Evolutionary conservation across 2,797 vertebrate genomes (phyloP).

Genomic region (Falco peregrinus): DNA sequence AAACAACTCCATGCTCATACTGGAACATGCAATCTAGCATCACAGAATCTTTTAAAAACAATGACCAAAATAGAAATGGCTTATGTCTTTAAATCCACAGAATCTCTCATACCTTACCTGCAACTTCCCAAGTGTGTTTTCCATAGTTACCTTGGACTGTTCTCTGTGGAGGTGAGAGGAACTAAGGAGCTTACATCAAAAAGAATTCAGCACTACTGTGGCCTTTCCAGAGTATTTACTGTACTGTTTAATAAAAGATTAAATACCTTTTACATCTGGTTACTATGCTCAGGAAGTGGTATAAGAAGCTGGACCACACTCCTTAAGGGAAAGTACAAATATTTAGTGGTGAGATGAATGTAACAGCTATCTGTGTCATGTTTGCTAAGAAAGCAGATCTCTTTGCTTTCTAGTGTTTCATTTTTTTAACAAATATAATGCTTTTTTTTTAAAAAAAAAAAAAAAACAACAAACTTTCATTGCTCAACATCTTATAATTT

Average conservation of each 20-base stretch:
- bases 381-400: background rate
- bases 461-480: background rate
- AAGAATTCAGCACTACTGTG: background rate
- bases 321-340: slow-evolving; percentile 18
- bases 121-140: background rate
- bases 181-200: background rate
- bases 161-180: background rate
- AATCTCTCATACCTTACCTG: background rate
- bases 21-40: background rate
- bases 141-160: background rate
- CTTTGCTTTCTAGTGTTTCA: background rate
- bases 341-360: background rate
- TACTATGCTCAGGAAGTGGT: background rate
- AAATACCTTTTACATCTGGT: background rate
- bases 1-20: background rate
- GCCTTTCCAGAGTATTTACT: background rate
- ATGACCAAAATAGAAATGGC: background rate
- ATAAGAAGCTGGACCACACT: background rate
- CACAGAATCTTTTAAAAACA: background rate
- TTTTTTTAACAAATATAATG: background rate
- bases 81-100: background rate
- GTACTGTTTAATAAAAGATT: background rate
- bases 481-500: background rate
- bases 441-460: background rate
- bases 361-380: background rate